Conservation (phyloP, 2,888 invertebrate species). For the Dysmachus trigonus region DNA sequence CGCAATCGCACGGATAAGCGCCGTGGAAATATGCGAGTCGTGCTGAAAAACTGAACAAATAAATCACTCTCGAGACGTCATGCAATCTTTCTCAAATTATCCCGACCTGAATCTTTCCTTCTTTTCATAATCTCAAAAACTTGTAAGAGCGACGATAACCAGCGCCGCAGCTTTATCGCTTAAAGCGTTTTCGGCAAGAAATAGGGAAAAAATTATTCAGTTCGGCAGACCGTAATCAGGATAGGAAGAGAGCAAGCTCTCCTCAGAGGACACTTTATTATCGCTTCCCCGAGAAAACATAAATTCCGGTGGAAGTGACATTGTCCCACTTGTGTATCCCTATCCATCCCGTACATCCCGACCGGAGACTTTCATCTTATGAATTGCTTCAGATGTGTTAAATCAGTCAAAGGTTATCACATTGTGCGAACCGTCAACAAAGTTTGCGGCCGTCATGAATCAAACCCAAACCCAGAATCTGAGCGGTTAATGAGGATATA, state of each 20-base stretch:
- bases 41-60: constrained; percentile 18
- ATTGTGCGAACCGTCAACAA: constrained; percentile 21
- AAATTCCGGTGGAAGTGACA: constrained; percentile 20
- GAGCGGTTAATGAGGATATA: background rate
- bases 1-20: background rate
- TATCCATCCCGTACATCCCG: background rate
- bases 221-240: constrained; percentile 35
- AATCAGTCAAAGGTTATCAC: constrained; percentile 39
- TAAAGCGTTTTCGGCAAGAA: background rate
- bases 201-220: constrained; percentile 24
- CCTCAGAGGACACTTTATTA: constrained; percentile 32
- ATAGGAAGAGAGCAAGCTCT: background rate
- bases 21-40: background rate
- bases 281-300: constrained; percentile 19
- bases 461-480: background rate
- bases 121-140: constrained; percentile 22
- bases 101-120: constrained; percentile 15
- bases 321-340: background rate
- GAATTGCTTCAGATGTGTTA: constrained; percentile 29
- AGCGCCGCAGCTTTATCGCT: background rate
- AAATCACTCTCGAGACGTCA: constrained; percentile 26
- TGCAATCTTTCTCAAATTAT: constrained; percentile 30
- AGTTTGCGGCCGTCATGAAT: constrained; percentile 7
- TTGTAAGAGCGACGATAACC: constrained; percentile 18
- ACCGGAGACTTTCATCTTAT: constrained; percentile 14